Percentiles rank a stretch among this genome's conserved stretches.
phyloP scores from a whole-genome alignment of 2,888 invertebrate species.

The Diogma glabrata region DNA sequence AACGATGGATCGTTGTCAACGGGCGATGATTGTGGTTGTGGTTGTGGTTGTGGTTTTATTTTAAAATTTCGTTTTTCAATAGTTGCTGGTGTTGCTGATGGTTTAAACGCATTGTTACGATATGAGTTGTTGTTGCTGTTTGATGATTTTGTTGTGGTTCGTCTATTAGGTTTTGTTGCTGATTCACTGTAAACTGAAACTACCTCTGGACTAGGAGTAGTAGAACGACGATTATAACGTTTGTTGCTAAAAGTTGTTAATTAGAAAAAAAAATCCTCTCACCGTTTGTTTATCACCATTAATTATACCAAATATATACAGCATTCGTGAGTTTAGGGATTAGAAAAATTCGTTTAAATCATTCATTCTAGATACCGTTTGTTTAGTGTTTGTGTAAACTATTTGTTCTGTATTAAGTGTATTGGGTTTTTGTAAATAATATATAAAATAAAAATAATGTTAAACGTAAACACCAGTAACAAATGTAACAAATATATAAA shows the following conservation, averaged over 20 bases:
- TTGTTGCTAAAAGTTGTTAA: neutral
- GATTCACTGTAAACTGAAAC: constrained; percentile 53
- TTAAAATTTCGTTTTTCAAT: too few species aligned
- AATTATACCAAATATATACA: constrained; percentile 4
- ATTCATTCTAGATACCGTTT: too few species aligned
- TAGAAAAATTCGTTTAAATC: too few species aligned
- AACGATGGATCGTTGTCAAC: constrained; percentile 47
- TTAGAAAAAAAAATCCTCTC: constrained; percentile 2
- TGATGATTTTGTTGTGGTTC: constrained; percentile 37
- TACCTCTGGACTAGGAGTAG: constrained; percentile 40
- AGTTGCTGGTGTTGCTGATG: too few species aligned
- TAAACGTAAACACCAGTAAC: too few species aligned
- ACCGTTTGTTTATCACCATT: constrained; percentile 2
- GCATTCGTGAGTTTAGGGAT: too few species aligned
- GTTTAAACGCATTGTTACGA: constrained; percentile 19
- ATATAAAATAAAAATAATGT: too few species aligned
- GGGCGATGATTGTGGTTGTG: constrained; percentile 46
- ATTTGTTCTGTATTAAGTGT: too few species aligned
- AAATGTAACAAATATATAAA: too few species aligned
- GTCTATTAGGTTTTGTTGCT: constrained; percentile 39
- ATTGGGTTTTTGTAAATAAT: too few species aligned
- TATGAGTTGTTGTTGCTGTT: constrained; percentile 23
- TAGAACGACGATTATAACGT: constrained; percentile 19
- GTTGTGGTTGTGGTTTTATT: constrained; percentile 60
- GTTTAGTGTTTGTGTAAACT: too few species aligned